These are phyloP conservation scores for Paramuricea clavata DNA, from an alignment of 92 coral and sea anemone genomes.

Conservation along the genomic window DNA sequence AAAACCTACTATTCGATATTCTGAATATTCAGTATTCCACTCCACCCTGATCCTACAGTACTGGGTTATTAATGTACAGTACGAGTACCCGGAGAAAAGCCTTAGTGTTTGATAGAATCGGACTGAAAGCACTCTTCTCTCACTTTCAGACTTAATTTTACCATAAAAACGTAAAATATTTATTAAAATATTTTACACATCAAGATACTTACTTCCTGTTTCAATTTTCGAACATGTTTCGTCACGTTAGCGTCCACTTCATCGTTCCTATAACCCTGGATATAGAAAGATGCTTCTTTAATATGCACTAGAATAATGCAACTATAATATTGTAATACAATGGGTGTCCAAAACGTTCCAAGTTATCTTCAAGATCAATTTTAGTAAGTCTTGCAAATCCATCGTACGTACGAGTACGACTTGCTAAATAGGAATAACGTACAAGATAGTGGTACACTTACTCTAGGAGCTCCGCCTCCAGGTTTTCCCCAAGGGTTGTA, in stretches of 20 bases:
- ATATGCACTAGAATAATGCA: not conserved
- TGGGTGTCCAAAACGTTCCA: not conserved
- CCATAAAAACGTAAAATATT: no score
- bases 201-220: slow-evolving; percentile 68
- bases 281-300: not conserved
- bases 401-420: not conserved
- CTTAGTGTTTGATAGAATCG: no score
- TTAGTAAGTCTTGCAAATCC: not conserved
- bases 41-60: no score
- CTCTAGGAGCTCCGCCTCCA: slow-evolving; percentile 88
- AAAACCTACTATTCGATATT: no score
- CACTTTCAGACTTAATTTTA: no score
- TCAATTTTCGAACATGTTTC: slow-evolving; percentile 68
- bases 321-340: not conserved
- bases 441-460: slow-evolving; percentile 22
- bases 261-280: slow-evolving; percentile 36
- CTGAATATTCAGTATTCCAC: no score
- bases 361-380: not conserved
- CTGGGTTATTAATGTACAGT: no score
- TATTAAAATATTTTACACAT: no score
- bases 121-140: no score
- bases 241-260: slow-evolving; percentile 76
- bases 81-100: no score
- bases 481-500: slow-evolving; percentile 87
- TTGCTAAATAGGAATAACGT: not conserved